Evolutionary conservation across 1,140 invertebrate genomes (phyloP).

Genomic region (Harlomillsia oculata): DNA sequence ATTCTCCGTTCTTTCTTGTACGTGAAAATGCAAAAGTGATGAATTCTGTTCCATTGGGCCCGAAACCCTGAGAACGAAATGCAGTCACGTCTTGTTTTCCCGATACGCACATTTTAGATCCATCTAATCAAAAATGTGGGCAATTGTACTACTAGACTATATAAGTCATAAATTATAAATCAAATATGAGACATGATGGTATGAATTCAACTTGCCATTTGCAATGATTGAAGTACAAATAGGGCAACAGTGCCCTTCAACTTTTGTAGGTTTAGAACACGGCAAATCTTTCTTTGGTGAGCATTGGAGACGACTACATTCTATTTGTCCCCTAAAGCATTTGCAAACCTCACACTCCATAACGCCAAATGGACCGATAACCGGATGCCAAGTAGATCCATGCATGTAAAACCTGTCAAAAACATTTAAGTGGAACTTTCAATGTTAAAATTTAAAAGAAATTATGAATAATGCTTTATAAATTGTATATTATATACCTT

Average conservation of each 20-base stretch:
- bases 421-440: background rate
- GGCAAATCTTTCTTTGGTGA: conserved; percentile 36
- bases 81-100: conserved; percentile 31
- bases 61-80: conserved; percentile 25
- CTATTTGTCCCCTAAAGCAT: conserved; percentile 38
- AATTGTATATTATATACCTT: conserved; percentile 14
- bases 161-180: too few relatives aligned
- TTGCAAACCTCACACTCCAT: conserved; percentile 40
- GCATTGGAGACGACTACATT: conserved; percentile 39
- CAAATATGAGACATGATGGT: too few relatives aligned
- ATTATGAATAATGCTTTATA: background rate
- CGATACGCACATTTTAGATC: conserved; percentile 31
- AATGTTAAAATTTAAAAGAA: background rate
- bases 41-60: conserved; percentile 29
- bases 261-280: conserved; percentile 39
- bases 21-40: conserved; percentile 33
- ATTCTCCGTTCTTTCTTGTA: conserved; percentile 11
- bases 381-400: conserved; percentile 40
- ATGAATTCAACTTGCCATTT: too few relatives aligned
- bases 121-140: too few relatives aligned
- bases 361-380: conserved; percentile 40
- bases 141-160: too few relatives aligned
- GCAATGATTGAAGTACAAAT: conserved; percentile 26
- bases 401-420: conserved; percentile 37
- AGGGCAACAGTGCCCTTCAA: conserved; percentile 39